Base-by-base conservation (phyloP, 2,797 vertebrate genomes). In the Rhabdomys pumilio region DNA sequence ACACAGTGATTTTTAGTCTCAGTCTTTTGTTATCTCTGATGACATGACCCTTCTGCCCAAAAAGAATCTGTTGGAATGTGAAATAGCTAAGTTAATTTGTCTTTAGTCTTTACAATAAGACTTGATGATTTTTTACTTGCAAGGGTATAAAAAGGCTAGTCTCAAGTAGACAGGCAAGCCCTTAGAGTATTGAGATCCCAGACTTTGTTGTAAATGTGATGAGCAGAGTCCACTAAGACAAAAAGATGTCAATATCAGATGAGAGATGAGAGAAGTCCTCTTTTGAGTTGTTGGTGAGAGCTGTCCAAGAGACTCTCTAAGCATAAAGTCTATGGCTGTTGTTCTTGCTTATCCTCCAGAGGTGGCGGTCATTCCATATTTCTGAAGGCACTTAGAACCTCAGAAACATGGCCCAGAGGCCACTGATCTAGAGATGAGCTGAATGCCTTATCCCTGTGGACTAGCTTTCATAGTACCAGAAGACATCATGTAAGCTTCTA, bases 121-220 rank as follows among this genome's bases (percentile, higher is more conserved):
- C 15, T 91, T 82, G 63, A 22, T 93, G 85, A 24, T 63, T 95
- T 85, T 85, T 86, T 55, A 55, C 84, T 50, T 86, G 19, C 61
- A 26, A 69, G 69, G 76, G 3, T 38, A 15, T 29, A 75, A 81
- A 81, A 79, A 44, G 38, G 6, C 1, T 81, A 57, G 0, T 91
- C 50, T 75, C 26, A 90, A 89, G 69, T 17, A 77, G 57, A 88
- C 69, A 19, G 4, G 63, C 19, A 47, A 55, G 1, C 6, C 47
- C 63, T 53, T 26, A 38, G 65, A 26, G 20, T n/a, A 22, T 69
- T 69, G 17, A 79, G 59, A 91, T 83, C 3, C 20, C 91, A 95
- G 47, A 89, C 11, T 34, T 81, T 10, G 34, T 22, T 91, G 22
- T 44, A 89, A 76, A 80, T 34, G 69, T 38, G 34, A 89, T 38